phyloP scores from a whole-genome alignment of 2,113 vertebrate genomes.

The Sphyrna mokarran region DNA sequence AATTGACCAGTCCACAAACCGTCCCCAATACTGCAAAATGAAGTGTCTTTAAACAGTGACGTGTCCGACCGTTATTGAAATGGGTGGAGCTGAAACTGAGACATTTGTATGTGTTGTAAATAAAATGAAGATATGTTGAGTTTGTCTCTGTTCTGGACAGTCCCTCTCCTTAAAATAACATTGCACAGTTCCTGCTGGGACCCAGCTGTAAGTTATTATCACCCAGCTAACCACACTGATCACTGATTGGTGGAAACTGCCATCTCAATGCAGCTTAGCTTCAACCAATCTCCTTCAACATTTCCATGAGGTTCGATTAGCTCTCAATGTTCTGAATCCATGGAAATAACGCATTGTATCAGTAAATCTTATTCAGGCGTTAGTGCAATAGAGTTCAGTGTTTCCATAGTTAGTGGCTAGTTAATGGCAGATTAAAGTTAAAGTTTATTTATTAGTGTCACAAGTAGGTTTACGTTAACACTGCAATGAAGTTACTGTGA shows the following conservation, averaged over 20 bases:
- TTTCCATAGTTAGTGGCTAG: neutral
- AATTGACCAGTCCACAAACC: neutral
- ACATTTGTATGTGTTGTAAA: neutral
- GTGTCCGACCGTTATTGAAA: neutral
- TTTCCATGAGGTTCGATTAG: neutral
- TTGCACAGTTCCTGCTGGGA: neutral
- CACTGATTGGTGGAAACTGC: neutral
- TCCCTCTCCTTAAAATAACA: neutral
- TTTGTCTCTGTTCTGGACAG: neutral
- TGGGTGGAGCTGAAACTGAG: neutral
- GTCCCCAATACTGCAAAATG: neutral
- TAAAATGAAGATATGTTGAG: neutral
- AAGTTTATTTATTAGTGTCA: too few relatives aligned
- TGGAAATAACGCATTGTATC: neutral
- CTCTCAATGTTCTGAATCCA: neutral
- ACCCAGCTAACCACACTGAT: neutral
- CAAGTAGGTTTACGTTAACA: too few relatives aligned
- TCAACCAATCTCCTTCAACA: neutral
- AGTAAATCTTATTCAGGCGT: neutral
- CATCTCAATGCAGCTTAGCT: neutral
- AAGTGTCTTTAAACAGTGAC: neutral
- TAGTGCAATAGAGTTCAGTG: neutral
- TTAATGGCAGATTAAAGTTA: neutral
- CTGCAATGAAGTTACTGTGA: too few relatives aligned
- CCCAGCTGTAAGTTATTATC: neutral